Evolutionary conservation across 2,888 invertebrate genomes (phyloP).

Genomic region (Gymnosoma rotundatum): DNA sequence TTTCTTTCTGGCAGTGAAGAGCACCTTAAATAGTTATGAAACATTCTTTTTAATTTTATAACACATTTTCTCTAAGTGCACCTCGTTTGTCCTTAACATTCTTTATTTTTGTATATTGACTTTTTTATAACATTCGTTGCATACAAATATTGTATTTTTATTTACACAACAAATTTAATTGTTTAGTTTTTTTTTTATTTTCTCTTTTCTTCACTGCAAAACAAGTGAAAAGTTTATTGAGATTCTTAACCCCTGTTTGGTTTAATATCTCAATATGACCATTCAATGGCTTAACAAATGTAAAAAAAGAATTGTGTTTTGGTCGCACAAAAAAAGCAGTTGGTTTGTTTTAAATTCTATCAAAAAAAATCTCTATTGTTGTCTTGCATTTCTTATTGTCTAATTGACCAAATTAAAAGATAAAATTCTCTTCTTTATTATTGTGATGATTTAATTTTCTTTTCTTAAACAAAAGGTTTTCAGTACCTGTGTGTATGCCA

Average conservation of each 20-base stretch:
- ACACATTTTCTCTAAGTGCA: conserved; percentile 4
- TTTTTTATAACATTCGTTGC: conserved; percentile 18
- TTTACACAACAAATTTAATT: conserved; percentile 50
- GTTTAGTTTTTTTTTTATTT: conserved; percentile 34
- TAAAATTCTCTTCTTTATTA: conserved; percentile 9
- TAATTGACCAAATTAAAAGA: conserved; percentile 49
- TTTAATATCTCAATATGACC: conserved; percentile 49
- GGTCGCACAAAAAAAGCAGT: conserved; percentile 22
- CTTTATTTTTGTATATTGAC: conserved; percentile 23
- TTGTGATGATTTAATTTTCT: conserved; percentile 55
- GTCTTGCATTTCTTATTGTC: conserved; percentile 28
- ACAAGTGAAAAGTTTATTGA: conserved; percentile 32
- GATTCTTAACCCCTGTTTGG: conserved; percentile 56
- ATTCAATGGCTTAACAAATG: conserved; percentile 36
- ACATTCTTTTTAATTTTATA: too few species aligned
- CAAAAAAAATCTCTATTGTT: conserved; percentile 42
- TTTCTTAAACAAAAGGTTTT: conserved; percentile 9
- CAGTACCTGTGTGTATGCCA: conserved; percentile 12
- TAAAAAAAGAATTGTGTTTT: not conserved
- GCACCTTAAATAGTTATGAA: too few species aligned
- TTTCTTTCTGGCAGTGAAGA: too few species aligned
- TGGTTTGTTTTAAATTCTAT: conserved; percentile 21
- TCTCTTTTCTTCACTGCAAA: not conserved
- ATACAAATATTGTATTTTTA: conserved; percentile 9
- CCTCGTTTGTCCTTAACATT: not conserved